Conservation (phyloP, 2,888 invertebrate species). For the Xylota sylvarum region DNA sequence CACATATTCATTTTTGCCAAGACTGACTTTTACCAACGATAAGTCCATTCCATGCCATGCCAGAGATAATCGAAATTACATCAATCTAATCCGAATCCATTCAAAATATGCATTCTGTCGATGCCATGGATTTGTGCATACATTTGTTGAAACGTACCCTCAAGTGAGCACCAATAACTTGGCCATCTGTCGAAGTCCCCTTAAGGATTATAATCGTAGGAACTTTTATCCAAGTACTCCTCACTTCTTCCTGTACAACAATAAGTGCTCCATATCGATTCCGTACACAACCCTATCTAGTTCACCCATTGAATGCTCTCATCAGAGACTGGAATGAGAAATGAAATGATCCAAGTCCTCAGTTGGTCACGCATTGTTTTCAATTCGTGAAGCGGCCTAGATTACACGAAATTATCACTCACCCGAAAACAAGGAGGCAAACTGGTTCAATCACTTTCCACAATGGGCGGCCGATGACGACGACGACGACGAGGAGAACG, state of each 20-base stretch:
- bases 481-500: background rate
- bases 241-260: constrained; percentile 4
- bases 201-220: no score
- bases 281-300: background rate
- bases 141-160: no score
- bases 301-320: constrained; percentile 18
- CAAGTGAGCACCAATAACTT: no score
- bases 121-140: no score
- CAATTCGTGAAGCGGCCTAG: constrained; percentile 61
- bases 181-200: no score
- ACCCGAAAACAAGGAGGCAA: constrained; percentile 67
- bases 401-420: constrained; percentile 75
- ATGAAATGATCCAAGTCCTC: constrained; percentile 47
- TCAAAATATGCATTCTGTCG: no score
- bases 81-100: no score
- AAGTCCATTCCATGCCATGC: no score
- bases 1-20: no score
- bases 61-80: no score
- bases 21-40: no score
- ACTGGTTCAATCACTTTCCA: constrained; percentile 74
- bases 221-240: no score
- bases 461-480: constrained; percentile 31
- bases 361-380: constrained; percentile 75
- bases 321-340: constrained; percentile 19
- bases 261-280: constrained; percentile 6